Evolutionary conservation across 2,888 invertebrate species (phyloP), one percentile per base, ranked within the genome.

Genomic region (Pharmacophagus antenor): DNA sequence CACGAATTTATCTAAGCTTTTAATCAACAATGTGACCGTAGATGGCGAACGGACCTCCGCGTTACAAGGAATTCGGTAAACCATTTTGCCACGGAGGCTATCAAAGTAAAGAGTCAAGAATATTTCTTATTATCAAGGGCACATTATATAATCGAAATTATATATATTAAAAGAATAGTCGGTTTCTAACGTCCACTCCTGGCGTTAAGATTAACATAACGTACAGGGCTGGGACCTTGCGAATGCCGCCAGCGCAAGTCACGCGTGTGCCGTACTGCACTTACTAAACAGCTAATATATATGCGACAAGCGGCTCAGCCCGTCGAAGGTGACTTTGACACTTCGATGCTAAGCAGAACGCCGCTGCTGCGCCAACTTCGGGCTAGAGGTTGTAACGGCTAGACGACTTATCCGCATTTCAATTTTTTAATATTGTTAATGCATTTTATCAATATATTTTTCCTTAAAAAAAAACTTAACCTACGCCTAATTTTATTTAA

Each of bases 211-310:
- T 71, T 68, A 67, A 66, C 66, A 72, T 73, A 67, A 69, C 63
- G 63, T 63, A 72, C 70, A 70, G 71, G 70, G 68, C 47, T 59
- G 46, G 56, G 54, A 62, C 67, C 70, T 73, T 74, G 74, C 80
- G 75, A 79, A 80, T 78, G 70, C 79, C 81, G 79, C 79, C 72
- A 71, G 70, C 69, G 76, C 68, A 74, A n/a, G 76, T 80, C 83
- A 81, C 80, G 80, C 70, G 60, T 52, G 49, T 68, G 75, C 74
- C 74, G 84, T 83, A 80, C 76, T 79, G 82, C 82, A 81, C 69
- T 79, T 70, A 72, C 66, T 81, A 81, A 83, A 71, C 78, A 76
- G 74, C 73, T 71, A 63, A 77, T 87, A 77, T 77, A 81, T 87
- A 87, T 87, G 84, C 85, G 70, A 62, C 63, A 61, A 66, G 74